Percentiles rank a stretch among this genome's conserved stretches.
Evolutionary conservation across 2,797 vertebrate genomes (phyloP).

Genomic region (Centropyge bicolor): DNA sequence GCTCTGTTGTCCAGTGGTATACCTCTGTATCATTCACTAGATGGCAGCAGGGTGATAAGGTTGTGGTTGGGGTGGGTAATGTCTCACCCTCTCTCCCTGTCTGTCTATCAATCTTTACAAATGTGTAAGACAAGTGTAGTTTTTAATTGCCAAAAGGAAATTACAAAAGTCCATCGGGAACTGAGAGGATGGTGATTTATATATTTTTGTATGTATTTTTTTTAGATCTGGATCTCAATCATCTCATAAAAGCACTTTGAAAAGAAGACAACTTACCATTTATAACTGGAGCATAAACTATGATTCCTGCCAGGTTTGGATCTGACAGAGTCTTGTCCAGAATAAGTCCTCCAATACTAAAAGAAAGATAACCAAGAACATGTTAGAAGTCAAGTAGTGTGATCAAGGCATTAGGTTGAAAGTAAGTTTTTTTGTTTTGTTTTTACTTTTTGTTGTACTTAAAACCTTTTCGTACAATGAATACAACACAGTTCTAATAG

Average conservation of each 20-base stretch:
- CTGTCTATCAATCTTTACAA: neutral
- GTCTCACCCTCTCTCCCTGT: too few species aligned
- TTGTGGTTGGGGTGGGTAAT: too few species aligned
- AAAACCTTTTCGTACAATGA: neutral
- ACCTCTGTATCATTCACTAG: too few species aligned
- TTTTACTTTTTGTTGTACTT: neutral
- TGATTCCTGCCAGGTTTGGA: slow-evolving; percentile 92
- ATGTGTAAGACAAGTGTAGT: neutral
- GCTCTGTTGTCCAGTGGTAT: too few species aligned
- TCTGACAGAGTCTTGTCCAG: slow-evolving; percentile 94
- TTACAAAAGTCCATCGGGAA: neutral
- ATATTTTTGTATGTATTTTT: too few species aligned
- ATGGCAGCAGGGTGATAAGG: too few species aligned
- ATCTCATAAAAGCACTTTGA: neutral
- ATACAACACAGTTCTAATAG: neutral
- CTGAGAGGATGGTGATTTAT: neutral
- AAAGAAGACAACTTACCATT: slow-evolving; percentile 88
- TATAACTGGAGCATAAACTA: slow-evolving; percentile 95
- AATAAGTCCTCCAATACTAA: slow-evolving; percentile 95
- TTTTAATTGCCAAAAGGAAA: neutral
- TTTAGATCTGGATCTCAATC: neutral
- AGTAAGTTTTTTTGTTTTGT: neutral
- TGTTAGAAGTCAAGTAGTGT: neutral
- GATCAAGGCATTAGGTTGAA: neutral
- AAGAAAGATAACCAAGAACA: slow-evolving; percentile 39